Percentiles rank a stretch among this genome's conserved stretches.
These are phyloP conservation scores for Andrena camellia DNA, from an alignment of 2,888 invertebrate genomes.

Conservation along the genomic window DNA sequence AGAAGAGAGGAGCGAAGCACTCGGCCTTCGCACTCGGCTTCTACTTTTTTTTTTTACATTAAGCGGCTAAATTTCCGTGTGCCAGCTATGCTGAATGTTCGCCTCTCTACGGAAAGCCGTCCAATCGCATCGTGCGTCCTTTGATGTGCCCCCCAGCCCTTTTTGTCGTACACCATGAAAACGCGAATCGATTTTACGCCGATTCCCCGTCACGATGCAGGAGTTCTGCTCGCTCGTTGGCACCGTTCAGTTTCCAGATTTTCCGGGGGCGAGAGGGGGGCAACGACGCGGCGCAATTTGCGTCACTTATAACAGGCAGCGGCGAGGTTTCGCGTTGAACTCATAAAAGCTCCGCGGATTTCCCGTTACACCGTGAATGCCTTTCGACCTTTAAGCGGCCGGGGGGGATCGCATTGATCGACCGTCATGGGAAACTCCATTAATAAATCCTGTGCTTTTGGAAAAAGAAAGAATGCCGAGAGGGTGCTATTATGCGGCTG, in stretches of 20 bases:
- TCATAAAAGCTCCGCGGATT: slow-evolving; percentile 23
- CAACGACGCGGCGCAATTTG: slow-evolving; percentile 15
- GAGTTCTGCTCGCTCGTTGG: slow-evolving; percentile 1
- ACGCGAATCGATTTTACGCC: slow-evolving; percentile 60
- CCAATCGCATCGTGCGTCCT: slow-evolving; percentile 65
- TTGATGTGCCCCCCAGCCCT: slow-evolving; percentile 51
- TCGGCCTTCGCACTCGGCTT: background rate
- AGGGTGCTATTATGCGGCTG: slow-evolving; percentile 1
- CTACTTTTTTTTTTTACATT: slow-evolving; percentile 50
- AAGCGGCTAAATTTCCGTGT: slow-evolving; percentile 69
- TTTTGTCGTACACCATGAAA: slow-evolving; percentile 56
- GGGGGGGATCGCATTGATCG: background rate
- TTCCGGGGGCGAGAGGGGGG: background rate
- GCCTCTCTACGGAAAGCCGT: slow-evolving; percentile 54
- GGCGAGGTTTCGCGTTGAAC: slow-evolving; percentile 3
- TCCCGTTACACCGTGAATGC: background rate
- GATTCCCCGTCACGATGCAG: slow-evolving; percentile 40
- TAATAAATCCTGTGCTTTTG: slow-evolving; percentile 22
- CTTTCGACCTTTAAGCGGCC: slow-evolving; percentile 14
- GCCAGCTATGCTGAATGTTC: slow-evolving; percentile 58
- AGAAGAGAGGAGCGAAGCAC: slow-evolving; percentile 51
- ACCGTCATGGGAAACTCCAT: slow-evolving; percentile 1
- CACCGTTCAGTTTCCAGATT: slow-evolving; percentile 32
- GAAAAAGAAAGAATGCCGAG: background rate
- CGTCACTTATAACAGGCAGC: slow-evolving; percentile 35